phyloP scores from a whole-genome alignment of 2,888 invertebrate genomes.

The Pecten maximus region DNA sequence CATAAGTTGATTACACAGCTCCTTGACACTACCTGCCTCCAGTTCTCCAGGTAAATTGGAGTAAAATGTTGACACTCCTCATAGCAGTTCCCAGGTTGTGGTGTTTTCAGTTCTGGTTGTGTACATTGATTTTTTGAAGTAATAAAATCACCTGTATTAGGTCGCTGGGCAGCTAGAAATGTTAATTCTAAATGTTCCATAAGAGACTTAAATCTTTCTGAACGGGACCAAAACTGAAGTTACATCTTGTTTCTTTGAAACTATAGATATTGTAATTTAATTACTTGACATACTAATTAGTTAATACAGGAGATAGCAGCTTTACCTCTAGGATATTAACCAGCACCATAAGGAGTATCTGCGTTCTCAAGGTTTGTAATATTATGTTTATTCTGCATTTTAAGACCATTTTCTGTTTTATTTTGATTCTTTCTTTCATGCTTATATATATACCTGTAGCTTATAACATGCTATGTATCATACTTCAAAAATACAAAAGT shows the following conservation, averaged over 20 bases:
- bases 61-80: too few species aligned
- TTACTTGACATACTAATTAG: not conserved
- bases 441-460: too few species aligned
- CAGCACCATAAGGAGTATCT: not conserved
- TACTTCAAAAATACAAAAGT: too few species aligned
- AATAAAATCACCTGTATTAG: slow-evolving; percentile 26
- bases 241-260: not conserved
- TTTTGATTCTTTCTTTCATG: too few species aligned
- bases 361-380: not conserved
- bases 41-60: too few species aligned
- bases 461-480: too few species aligned
- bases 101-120: not conserved
- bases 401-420: too few species aligned
- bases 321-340: not conserved
- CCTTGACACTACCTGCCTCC: too few species aligned
- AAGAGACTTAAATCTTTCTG: not conserved
- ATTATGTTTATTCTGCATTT: not conserved
- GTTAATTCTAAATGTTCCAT: not conserved
- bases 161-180: not conserved
- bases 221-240: not conserved
- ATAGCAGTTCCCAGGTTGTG: not conserved
- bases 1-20: too few species aligned
- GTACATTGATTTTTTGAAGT: slow-evolving; percentile 25
- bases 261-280: not conserved
- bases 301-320: not conserved